Evolutionary conservation across 2,888 invertebrate species (phyloP), one percentile per base, ranked within the genome.

Genomic region (Fragum sueziense): DNA sequence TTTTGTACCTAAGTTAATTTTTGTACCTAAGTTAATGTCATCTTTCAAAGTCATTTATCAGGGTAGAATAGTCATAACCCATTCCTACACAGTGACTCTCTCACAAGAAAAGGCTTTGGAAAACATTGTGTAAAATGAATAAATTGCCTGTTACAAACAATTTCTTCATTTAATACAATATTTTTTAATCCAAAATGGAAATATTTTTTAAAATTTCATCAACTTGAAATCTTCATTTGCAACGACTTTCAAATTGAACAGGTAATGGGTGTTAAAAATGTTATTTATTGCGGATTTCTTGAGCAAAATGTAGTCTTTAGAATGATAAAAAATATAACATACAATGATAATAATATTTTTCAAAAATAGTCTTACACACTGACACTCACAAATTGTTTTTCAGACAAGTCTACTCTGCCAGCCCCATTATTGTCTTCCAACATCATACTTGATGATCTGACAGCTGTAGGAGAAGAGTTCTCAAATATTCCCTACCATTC

Each of bases 371-470:
- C n/a, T n/a, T n/a, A n/a, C n/a, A n/a, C n/a, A n/a, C n/a, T n/a
- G 41, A 17, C 41, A 17, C 41, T 41, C 11, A 41, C 9, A 41
- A 17, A 41, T 9, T 25, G 65, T 14, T 52, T 80, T 75, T 27
- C 74, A 87, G 87, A 80, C 11, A 82, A 83, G 54, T 33, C 37
- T 20, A 67, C 72, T 0, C 72, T 90, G 27, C 80, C 82, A 9
- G 70, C 70, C 6, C 88, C 90, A 0, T 52, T 78, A 9, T 77
- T 84, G 27, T 89, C 90, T n/a, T 59, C 62, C 1, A 91, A 91
- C 78, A 79, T 90, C 37, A 87, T 91, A 9, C 57, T 89, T 57
- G 91, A 91, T 75, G 87, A 89, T 61, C 74, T 83, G n/a, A 71
- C 82, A 9, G 85, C 84, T 1, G 82, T 87, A 2, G 69, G 73